These are phyloP conservation scores for Limanda limanda DNA, from an alignment of 2,113 vertebrate genomes.

Conservation along the genomic window DNA sequence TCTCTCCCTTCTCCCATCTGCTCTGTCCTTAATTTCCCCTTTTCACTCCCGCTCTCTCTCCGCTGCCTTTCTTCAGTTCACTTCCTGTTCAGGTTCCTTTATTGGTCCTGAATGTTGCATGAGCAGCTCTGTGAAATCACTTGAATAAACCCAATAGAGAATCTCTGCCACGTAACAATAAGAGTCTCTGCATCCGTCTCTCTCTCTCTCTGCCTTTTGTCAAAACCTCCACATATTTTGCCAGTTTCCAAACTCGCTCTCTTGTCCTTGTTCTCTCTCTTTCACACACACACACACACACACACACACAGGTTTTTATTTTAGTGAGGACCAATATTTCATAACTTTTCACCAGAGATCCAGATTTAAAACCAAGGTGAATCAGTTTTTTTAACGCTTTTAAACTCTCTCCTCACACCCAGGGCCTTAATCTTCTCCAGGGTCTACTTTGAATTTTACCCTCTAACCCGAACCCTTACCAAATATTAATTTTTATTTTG, in stretches of 20 bases:
- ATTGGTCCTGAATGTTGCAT: conserved; percentile 26
- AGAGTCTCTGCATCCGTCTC: not conserved
- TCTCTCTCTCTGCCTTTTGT: conserved; percentile 11
- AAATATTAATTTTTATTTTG: too few relatives aligned
- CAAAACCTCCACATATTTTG: conserved; percentile 8
- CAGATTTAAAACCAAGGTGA: too few relatives aligned
- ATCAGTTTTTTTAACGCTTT: too few relatives aligned
- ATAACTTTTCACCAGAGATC: too few relatives aligned
- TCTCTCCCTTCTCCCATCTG: not conserved
- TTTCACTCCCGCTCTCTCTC: not conserved
- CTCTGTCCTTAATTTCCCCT: conserved; percentile 7
- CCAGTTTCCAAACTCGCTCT: not conserved
- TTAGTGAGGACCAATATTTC: too few relatives aligned
- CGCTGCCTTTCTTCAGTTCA: conserved; percentile 4
- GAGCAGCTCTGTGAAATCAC: not conserved
- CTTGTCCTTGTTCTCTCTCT: not conserved
- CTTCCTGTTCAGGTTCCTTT: conserved; percentile 11
- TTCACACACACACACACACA: not conserved
- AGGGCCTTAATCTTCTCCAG: too few relatives aligned
- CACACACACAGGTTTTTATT: too few relatives aligned
- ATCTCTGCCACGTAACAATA: conserved; percentile 18
- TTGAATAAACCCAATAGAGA: conserved; percentile 18
- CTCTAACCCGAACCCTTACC: too few relatives aligned
- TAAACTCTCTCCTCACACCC: too few relatives aligned
- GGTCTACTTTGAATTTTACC: too few relatives aligned